Base-by-base conservation (phyloP, 2,888 invertebrate species). In the Andrena praecox region DNA sequence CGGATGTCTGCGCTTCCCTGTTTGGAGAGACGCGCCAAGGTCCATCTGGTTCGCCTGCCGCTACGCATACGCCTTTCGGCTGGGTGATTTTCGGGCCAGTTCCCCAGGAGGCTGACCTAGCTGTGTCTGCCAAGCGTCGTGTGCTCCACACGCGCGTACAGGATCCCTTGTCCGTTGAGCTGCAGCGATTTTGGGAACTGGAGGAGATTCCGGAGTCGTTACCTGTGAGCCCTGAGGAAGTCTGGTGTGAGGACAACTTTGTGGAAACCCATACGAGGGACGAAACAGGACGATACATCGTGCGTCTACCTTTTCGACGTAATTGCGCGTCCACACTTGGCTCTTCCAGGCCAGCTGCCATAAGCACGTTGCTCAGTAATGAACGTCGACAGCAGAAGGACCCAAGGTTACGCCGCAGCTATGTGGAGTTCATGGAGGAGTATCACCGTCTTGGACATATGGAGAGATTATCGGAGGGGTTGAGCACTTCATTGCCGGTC, bases 401-500 rank as follows among this genome's bases (percentile, higher is more conserved):
- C 10, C n/a, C 16, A 1, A 2, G 3, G 7, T 35, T 63, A 10
- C 35, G 20, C 0, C 8, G 35, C 1, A 4, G n/a, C 0, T 63
- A 63, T 12, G 6, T 3, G 20, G n/a, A n/a, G 0, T 63, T 63
- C 20, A 35, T 63, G 35, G 16, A 7, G 2, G 63, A 63, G 12
- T 63, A 63, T 20, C 20, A 3, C 1, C 63, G 20, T 1, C 35
- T 63, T 4, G 63, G 63, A 2, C 35, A 63, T 20, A 63, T 63
- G 63, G 35, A 63, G 20, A 20, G 20, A 20, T 20, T 20, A 0
- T 20, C 20, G 10, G 35, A n/a, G 27, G 12, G 27, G 0, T 2
- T 6, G 8, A 7, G 20, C 0, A 1, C 12, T 2, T 6, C 20
- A 0, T 1, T 8, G 6, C 7, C 5, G 0, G 20, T n/a, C 6